Evolutionary conservation across 1,140 invertebrate species (phyloP).

Genomic region (Matsumurasca onukii): DNA sequence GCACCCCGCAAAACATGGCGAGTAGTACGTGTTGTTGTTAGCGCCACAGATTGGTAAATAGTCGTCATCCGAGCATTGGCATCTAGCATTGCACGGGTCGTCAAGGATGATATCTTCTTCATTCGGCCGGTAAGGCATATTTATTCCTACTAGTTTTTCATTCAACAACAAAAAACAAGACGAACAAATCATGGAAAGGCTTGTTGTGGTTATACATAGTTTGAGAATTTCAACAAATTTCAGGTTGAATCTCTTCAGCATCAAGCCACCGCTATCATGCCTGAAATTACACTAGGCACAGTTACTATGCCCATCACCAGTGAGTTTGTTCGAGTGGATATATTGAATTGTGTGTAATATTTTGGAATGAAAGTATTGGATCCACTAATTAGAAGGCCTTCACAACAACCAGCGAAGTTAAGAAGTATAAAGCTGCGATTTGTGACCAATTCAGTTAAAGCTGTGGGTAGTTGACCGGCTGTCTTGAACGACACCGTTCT

Average conservation of each 20-base stretch:
- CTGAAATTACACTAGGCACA: slow-evolving; percentile 13
- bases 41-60: slow-evolving; percentile 74
- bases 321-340: slow-evolving; percentile 70
- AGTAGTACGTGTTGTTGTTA: slow-evolving; percentile 79
- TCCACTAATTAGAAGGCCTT: slow-evolving; percentile 76
- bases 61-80: slow-evolving; percentile 56
- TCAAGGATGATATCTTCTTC: background rate
- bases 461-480: too few relatives aligned
- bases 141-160: slow-evolving; percentile 65
- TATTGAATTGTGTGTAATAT: slow-evolving; percentile 81
- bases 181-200: slow-evolving; percentile 58
- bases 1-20: slow-evolving; percentile 82
- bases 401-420: slow-evolving; percentile 73
- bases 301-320: slow-evolving; percentile 67
- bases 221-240: slow-evolving; percentile 3
- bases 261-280: slow-evolving; percentile 7
- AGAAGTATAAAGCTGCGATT: slow-evolving; percentile 82
- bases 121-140: slow-evolving; percentile 48
- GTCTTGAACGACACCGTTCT: too few relatives aligned
- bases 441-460: slow-evolving; percentile 61
- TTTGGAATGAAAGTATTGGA: slow-evolving; percentile 84
- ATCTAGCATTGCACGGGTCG: slow-evolving; percentile 61
- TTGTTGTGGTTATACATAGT: slow-evolving; percentile 6
- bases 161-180: slow-evolving; percentile 76
- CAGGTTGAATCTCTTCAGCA: slow-evolving; percentile 19